Evolutionary conservation across 2,797 vertebrate species (phyloP).

Genomic region (Lepidocolaptes lacrymiger): DNA sequence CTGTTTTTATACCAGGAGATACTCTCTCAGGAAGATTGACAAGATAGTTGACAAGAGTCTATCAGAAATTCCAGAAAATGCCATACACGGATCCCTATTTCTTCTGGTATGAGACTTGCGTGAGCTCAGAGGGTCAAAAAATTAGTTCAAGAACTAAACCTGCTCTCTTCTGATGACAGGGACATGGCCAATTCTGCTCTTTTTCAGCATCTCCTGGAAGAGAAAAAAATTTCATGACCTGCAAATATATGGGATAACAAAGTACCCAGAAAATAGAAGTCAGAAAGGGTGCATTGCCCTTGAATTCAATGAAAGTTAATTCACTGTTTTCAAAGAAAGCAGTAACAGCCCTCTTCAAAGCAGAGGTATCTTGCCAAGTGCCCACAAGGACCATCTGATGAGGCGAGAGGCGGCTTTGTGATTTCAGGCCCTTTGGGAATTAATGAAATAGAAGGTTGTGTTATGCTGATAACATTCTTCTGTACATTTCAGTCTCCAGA

Average conservation of each 20-base stretch:
- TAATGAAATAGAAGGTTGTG: constrained; percentile 46
- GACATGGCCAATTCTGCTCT: background rate
- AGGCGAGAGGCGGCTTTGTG: background rate
- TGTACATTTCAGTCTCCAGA: background rate
- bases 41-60: background rate
- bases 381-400: background rate
- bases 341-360: constrained; percentile 18
- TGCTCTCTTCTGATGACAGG: background rate
- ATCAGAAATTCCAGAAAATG: background rate
- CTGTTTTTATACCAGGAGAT: background rate
- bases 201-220: background rate
- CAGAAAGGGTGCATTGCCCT: background rate
- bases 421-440: constrained; percentile 40
- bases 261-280: background rate
- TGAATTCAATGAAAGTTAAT: background rate
- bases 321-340: background rate
- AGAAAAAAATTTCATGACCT: background rate
- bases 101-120: background rate
- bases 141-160: background rate
- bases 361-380: background rate
- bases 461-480: constrained; percentile 7
- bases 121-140: background rate
- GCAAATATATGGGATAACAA: background rate
- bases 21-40: background rate
- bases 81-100: background rate